Percentiles rank a stretch among this genome's conserved stretches.
Evolutionary conservation across 2,113 vertebrate genomes (phyloP).

Genomic region (Calyptomena viridis): DNA sequence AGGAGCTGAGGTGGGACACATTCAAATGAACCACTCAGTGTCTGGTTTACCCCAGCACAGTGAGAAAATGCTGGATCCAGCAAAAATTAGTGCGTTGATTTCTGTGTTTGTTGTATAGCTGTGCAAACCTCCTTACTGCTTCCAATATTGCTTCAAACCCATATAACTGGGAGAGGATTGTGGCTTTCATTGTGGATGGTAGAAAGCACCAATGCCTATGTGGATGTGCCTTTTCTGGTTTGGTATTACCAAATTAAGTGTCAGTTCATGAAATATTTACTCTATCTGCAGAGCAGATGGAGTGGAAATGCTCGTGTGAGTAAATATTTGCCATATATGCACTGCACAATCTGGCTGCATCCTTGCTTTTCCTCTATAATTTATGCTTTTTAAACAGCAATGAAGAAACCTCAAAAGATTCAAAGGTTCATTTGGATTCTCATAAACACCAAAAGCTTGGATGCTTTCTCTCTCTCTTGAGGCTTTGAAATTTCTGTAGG

Average conservation of each 20-base stretch:
- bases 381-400: constrained; percentile 47
- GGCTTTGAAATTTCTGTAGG: neutral
- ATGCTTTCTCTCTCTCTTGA: neutral
- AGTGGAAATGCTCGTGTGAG: constrained; percentile 58
- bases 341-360: constrained; percentile 53
- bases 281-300: constrained; percentile 64
- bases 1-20: neutral
- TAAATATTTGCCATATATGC: constrained; percentile 65
- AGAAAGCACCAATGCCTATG: neutral
- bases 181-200: neutral
- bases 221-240: constrained; percentile 10
- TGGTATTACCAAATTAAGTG: constrained; percentile 33
- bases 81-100: neutral
- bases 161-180: neutral
- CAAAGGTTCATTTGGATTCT: constrained; percentile 37
- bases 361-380: constrained; percentile 39
- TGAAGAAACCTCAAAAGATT: constrained; percentile 32
- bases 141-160: neutral
- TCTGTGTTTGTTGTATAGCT: neutral
- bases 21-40: neutral
- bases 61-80: neutral
- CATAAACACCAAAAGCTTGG: constrained; percentile 27
- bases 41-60: neutral
- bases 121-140: neutral
- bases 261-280: constrained; percentile 52